Base-by-base conservation (phyloP, 2,888 invertebrate species). In the Drosophila greeni region DNA sequence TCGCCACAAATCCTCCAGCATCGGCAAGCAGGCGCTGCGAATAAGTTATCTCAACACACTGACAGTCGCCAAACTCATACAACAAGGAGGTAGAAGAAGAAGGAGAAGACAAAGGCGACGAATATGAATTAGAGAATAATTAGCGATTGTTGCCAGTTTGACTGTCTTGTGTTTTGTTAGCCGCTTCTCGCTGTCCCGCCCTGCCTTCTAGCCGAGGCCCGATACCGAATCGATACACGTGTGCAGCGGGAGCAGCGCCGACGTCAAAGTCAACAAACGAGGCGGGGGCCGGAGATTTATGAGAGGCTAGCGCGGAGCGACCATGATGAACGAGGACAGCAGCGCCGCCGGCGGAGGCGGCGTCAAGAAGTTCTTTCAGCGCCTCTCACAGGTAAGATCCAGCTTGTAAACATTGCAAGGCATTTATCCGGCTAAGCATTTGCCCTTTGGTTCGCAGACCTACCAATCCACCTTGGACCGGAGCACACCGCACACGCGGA, bases 381-480 rank as follows among this genome's bases (percentile, higher is more conserved):
- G 89, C 57, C 78, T 89, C 73, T 87, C 88, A 85, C 89, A 89
- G 87, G 89, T 89, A 55, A 71, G 71, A 29, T 29, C 16, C 7
- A 61, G 6, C 2, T 16, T 2, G 0, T n/a, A n/a, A 11, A 2
- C 14, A 18, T 31, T 14, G 4, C 1, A 3, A 9, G 0, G 18
- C 29, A 18, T 33, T 11, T 4, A 9, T 3, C 11, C 26, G 39
- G 18, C 6, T 48, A 29, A 55, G 2, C 14, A 31, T 24, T 2
- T 2, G 6, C 7, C 9, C 9, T 20, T 37, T 36, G 4, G 9
- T 3, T 71, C 76, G 4, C 59, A 89, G 89, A 86, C 84, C 86
- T 95, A 95, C 89, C 96, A 96, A 91, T 93, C 94, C 86, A 92
- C 93, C 78, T 90, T 97, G 90, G 97, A 97, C 90, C 92, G 92